Evolutionary conservation across 2,113 vertebrate genomes (phyloP), one percentile per base, ranked within the genome.

Genomic region (Oreotrochilus melanogaster): DNA sequence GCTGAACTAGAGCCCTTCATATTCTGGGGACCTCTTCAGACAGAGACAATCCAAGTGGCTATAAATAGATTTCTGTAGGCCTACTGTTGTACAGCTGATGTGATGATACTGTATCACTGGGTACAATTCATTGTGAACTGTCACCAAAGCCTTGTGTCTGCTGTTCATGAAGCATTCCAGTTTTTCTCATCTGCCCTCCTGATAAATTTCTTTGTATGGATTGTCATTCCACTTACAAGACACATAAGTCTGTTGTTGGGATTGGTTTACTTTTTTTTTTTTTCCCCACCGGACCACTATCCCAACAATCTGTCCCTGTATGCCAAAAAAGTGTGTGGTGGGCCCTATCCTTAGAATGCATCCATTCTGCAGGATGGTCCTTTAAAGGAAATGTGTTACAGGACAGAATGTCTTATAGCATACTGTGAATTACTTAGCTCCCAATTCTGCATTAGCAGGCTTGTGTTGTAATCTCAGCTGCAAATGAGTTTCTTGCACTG

Each of bases 131-230:
- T n/a, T 70, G 75, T 92, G 61, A 93, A 10, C 67, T 93, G 67
- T 62, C 37, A 3, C 4, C 4, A 13, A 93, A 92, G 94, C 89
- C 51, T 92, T 94, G 85, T 96, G 92, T 93, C 85, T 94, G 94
- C 93, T 95, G 11, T 56, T 76, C 22, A 33, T 78, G 45, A 79
- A 88, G 67, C 47, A 25, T 75, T 92, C 35, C 3, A 9, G 54
- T 94, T 83, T 79, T 90, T 58, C 1, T 2, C 28, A 14, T 79
- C 47, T 58, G 10, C 27, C 33, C 76, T 86, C 69, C 60, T 85
- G 67, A 35, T 91, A 18, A 50, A 64, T 65, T 39, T 30, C 42
- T 76, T 47, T 76, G 25, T 70, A 3, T 45, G 54, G 35, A 22
- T 48, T 94, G 53, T 78, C n/a, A 17, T 76, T 76, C 42, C 17